Evolutionary conservation across 2,113 vertebrate genomes (phyloP).

Genomic region (Scartelaos histophorus): DNA sequence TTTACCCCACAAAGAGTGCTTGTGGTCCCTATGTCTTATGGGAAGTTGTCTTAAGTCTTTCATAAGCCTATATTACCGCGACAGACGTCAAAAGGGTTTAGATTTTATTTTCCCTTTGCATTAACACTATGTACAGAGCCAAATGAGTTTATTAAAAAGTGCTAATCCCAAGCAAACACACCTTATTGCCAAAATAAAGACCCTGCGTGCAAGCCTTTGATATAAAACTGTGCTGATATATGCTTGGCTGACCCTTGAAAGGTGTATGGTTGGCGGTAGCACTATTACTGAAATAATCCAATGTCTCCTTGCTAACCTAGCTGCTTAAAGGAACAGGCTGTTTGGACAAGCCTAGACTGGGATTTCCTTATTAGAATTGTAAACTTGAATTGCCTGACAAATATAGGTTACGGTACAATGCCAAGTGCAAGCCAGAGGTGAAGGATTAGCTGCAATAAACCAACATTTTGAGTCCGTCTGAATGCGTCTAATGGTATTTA

Average conservation of each 20-base stretch:
- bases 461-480: slow-evolving; percentile 15
- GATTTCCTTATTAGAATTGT: slow-evolving; percentile 63
- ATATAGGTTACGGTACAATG: slow-evolving; percentile 53
- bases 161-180: slow-evolving; percentile 65
- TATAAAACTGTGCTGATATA: slow-evolving; percentile 63
- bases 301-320: slow-evolving; percentile 35
- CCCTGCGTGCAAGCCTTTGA: slow-evolving; percentile 50
- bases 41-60: slow-evolving; percentile 59
- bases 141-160: slow-evolving; percentile 70
- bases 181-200: slow-evolving; percentile 53
- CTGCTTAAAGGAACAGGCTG: slow-evolving; percentile 21
- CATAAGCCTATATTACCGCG: slow-evolving; percentile 63
- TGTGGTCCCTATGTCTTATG: slow-evolving; percentile 58
- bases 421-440: slow-evolving; percentile 38
- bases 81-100: slow-evolving; percentile 65
- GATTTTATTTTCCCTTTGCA: slow-evolving; percentile 56
- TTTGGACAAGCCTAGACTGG: slow-evolving; percentile 63
- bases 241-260: slow-evolving; percentile 28
- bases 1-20: slow-evolving; percentile 51
- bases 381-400: slow-evolving; percentile 61
- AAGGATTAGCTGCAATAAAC: slow-evolving; percentile 53
- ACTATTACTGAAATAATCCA: slow-evolving; percentile 46
- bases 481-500: slow-evolving; percentile 55
- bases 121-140: slow-evolving; percentile 61
- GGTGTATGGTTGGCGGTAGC: slow-evolving; percentile 6